phyloP scores from a whole-genome alignment of 2,113 vertebrate species.

The Platanista minor region DNA sequence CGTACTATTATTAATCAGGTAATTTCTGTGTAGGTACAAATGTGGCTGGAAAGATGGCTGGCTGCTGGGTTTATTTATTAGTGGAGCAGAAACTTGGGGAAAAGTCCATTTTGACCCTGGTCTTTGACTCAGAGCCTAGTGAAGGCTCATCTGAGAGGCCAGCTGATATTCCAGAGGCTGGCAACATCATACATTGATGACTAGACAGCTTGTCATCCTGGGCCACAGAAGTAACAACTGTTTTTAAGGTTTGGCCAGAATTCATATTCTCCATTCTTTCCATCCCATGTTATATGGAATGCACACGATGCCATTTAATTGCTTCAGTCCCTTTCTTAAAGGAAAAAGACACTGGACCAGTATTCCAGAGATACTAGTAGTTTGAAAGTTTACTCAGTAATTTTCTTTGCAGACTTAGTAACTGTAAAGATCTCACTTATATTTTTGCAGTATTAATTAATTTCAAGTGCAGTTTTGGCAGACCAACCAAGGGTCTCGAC shows the following conservation, averaged over 20 bases:
- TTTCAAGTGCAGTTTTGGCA: conserved; percentile 26
- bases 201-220: conserved; percentile 74
- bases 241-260: conserved; percentile 72
- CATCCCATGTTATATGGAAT: conserved; percentile 52
- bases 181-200: conserved; percentile 44
- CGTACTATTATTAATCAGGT: background rate
- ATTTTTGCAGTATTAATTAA: conserved; percentile 34
- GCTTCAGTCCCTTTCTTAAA: conserved; percentile 18
- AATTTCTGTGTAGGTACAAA: background rate
- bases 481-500: background rate
- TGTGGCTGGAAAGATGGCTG: background rate
- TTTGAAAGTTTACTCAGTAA: background rate
- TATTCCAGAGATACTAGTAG: background rate
- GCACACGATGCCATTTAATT: conserved; percentile 40
- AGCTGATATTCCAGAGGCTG: conserved; percentile 41
- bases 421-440: background rate
- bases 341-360: background rate
- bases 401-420: background rate
- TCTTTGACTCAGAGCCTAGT: background rate
- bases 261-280: conserved; percentile 66
- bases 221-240: conserved; percentile 65
- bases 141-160: conserved; percentile 31
- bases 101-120: background rate
- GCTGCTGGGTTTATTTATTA: background rate
- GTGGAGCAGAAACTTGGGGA: background rate